Base-by-base conservation (phyloP, 2,888 invertebrate species). In the Synanthedon formicaeformis region DNA sequence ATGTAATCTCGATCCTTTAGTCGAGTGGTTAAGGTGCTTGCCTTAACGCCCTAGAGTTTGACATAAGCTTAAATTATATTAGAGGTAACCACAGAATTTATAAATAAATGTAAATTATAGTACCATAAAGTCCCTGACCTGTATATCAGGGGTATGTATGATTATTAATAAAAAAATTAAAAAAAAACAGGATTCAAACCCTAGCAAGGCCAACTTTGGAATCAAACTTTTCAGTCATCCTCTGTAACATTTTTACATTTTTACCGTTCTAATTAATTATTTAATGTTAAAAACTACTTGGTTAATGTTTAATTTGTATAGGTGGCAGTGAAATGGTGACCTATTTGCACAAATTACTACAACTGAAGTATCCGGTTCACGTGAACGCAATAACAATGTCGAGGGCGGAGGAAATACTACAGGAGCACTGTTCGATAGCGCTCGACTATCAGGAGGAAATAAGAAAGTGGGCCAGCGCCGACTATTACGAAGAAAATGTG, bases 361-460 rank as follows among this genome's bases (percentile, higher is more conserved):
- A 98, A 79, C 88, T 98, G 45, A 97, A 97, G 74, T 97, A 97
- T 78, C 97, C 98, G 0, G 94, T 94, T 0, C 97, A 97, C 80
- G 91, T 95, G 0, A 94, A 94, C 71, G 93, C 95, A 0, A 93
- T 98, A 57, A 96, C 96, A 0, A 90, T 94, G 60, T 95, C 94
- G 55, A 89, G 97, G 57, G 93, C 94, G 45, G 97, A 98, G 89
- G 95, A 96, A 72, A 83, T 98, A 40, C 83, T 97, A 2, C 94
- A 95, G 56, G 91, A 93, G 50, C 93, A 96, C 70, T 93, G 94
- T 60, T 89, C 90, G 50, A 89, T 97, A 56, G 93, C 96, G 0
- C 73, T 90, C 0, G 92, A 96, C 73, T 98, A 96, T 71, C 90
- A 90, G 59, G 92, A 92, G 49, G 94, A 95, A 69, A 88, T 97